Evolutionary conservation across 92 coral and sea anemone species (phyloP).

Genomic region (Siderastrea radians): DNA sequence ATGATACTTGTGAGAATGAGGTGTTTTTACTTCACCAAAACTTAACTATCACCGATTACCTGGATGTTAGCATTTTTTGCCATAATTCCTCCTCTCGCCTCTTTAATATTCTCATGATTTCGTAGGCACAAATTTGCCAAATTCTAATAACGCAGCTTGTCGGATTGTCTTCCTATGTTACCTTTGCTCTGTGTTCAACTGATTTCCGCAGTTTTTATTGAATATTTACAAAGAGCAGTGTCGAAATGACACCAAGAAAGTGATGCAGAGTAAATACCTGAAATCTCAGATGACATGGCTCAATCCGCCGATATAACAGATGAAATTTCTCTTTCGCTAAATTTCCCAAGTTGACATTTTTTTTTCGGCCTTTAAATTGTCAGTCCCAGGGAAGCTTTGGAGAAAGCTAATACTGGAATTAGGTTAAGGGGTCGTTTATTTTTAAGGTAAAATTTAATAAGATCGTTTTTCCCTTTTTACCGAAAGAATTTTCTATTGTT

Average conservation of each 20-base stretch:
- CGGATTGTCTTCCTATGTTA: conserved; percentile 21
- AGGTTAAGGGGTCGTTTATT: neutral
- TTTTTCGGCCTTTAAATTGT: neutral
- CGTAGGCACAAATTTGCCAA: neutral
- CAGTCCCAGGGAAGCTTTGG: no score
- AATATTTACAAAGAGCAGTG: conserved; percentile 45
- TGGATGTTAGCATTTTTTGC: no score
- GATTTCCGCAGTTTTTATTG: conserved; percentile 47
- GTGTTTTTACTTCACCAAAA: no score
- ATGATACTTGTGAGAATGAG: no score
- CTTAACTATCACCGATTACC: no score
- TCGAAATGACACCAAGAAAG: conserved; percentile 8
- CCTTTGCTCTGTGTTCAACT: conserved; percentile 11
- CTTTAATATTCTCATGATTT: neutral
- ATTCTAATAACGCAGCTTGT: neutral
- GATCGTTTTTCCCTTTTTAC: neutral
- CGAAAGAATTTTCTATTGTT: no score
- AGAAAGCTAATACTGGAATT: no score
- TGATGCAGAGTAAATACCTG: conserved; percentile 16
- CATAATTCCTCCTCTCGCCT: no score
- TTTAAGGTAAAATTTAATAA: neutral
- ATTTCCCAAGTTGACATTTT: neutral
- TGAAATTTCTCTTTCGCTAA: neutral
- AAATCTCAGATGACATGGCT: neutral
- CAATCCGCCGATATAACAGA: neutral